Conservation (phyloP, 1,140 invertebrate genomes). For the Drusus annulatus region DNA sequence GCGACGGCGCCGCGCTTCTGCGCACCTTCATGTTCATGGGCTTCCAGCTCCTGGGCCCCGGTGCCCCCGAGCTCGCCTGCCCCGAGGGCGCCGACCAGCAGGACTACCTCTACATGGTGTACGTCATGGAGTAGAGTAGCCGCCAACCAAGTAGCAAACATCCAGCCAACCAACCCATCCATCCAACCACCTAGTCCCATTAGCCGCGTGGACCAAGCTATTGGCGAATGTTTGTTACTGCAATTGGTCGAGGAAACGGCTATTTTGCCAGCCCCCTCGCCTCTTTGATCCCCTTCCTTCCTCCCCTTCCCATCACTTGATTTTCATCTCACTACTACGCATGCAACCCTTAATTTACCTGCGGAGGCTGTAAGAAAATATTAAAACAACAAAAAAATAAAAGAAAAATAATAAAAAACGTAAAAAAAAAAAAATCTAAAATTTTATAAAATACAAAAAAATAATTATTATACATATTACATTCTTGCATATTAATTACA, state of each 20-base stretch:
- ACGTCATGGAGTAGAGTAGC: conserved; percentile 76
- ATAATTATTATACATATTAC: conserved; percentile 30
- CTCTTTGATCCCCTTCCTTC: background rate
- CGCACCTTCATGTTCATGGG: conserved; percentile 98
- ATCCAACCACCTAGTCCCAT: no score
- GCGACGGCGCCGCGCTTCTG: conserved; percentile 88
- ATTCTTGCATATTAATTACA: conserved; percentile 33
- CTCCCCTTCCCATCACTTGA: background rate
- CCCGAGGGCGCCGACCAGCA: conserved; percentile 79
- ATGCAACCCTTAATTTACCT: background rate
- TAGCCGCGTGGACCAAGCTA: no score
- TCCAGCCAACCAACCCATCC: no score
- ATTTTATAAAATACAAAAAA: conserved; percentile 38
- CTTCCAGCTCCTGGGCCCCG: conserved; percentile 88
- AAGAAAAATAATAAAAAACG: conserved; percentile 23
- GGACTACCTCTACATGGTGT: conserved; percentile 85
- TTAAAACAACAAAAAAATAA: conserved; percentile 15
- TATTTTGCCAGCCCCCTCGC: no score
- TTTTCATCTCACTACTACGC: conserved; percentile 2
- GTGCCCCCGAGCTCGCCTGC: conserved; percentile 82
- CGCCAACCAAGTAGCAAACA: no score
- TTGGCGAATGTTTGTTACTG: no score
- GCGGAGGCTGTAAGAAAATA: conserved; percentile 30
- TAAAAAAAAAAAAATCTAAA: conserved; percentile 30
- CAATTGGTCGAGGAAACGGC: no score